Evolutionary conservation across 1,140 invertebrate species (phyloP).

Genomic region (Euwallacea similis): DNA sequence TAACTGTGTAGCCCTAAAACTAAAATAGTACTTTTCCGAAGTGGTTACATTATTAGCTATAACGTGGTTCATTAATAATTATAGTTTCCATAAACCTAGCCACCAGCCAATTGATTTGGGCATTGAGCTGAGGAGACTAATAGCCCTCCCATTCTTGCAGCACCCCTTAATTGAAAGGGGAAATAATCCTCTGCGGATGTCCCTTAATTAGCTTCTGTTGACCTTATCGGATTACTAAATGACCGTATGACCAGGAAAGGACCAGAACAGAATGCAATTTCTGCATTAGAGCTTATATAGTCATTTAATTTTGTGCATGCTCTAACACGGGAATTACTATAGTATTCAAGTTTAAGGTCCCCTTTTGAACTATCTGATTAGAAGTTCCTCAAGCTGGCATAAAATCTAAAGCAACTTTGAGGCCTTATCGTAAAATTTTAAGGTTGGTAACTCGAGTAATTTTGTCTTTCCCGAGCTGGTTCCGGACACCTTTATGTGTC

Average conservation of each 20-base stretch:
- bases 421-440: background rate
- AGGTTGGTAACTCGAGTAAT: background rate
- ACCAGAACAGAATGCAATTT: background rate
- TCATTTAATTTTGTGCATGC: too few species aligned
- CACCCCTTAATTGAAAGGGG: background rate
- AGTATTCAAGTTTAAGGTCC: too few species aligned
- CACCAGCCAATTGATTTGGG: background rate
- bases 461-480: background rate
- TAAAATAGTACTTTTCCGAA: too few species aligned
- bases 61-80: background rate
- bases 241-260: constrained; percentile 1
- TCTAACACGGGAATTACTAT: too few species aligned
- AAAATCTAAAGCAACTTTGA: background rate
- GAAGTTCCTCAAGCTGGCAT: background rate
- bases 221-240: constrained; percentile 9
- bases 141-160: constrained; percentile 4
- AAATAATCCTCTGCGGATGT: constrained; percentile 12
- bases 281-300: too few species aligned
- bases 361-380: too few species aligned
- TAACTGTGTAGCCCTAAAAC: too few species aligned
- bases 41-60: too few species aligned
- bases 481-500: background rate
- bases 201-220: constrained; percentile 6
- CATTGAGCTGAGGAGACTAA: background rate
- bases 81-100: background rate